Base-by-base conservation (phyloP, 2,797 vertebrate genomes). In the Crenuchus spilurus region DNA sequence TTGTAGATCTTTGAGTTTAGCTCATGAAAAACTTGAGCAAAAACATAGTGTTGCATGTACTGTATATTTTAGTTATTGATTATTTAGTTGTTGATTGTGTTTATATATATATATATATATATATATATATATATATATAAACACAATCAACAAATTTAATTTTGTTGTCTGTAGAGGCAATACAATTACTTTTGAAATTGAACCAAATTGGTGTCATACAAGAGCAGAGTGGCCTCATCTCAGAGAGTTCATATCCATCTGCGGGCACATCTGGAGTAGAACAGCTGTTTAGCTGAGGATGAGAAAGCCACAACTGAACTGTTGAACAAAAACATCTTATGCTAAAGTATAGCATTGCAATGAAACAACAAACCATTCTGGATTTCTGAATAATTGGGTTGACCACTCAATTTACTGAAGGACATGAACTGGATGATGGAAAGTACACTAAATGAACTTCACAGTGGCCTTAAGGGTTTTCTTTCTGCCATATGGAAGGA, bases 221-320 rank as follows among this genome's bases (percentile, higher is more conserved):
- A 33, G 49, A 66, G 44, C 55, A 28, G 31, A 51, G 41, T 69
- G 55, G 48, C 33, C 42, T 54, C 51, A 51, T 79, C 65, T 22
- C 42, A 8, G 2, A 7, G 46, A 39, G 48, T 58, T 67, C 42
- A 46, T 42, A 78, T 67, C 76, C 69, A 46, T 77, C 70, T 31
- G n/a, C 48, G 65, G n/a, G 39, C 48, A 60, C 75, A 78, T 78
- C 74, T 62, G 65, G 58, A 54, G 28, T 10, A 49, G 60, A 49
- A 72, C 68, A 75, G 52, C 63, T 76, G 73, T 75, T 57, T 52
- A 44, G 55, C 28, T 33, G 69, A 33, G 54, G 62, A 68, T 33
- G 14, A 42, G 68, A 18, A 71, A 14, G 49, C 22, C 44, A 65
- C 24, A 57, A 49, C 62, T 57, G 30, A 63, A 24, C 1, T 6